Evolutionary conservation across 2,888 invertebrate species (phyloP), one percentile per base, ranked within the genome.

Genomic region (Drosophila nr. perissopoda): DNA sequence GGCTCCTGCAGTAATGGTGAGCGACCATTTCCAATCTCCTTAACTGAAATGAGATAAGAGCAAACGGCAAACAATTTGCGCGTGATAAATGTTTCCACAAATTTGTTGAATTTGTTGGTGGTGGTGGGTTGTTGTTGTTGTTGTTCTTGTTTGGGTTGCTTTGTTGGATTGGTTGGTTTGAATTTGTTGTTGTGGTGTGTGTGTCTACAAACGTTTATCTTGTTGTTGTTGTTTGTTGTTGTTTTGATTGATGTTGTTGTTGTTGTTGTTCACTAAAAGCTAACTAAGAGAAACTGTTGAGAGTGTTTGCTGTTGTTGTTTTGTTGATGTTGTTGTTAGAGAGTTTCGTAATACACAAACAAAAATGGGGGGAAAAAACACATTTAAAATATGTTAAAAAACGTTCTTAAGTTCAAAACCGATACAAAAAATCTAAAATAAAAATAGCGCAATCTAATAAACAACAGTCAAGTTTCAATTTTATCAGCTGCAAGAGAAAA

Each of bases 1-100:
- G 98, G 98, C 90, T 97, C 97, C 93, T 97, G 97, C 67, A 98
- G 95, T 80, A 98, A 95, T 61, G 98, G 97, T 54, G 97, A 97
- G 83, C 97, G 97, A 89, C 97, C 93, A 90, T 93, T 93, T 91
- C 91, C 93, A 87, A 93, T 92, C 90, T 93, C 93, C 91, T 93
- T 93, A 86, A 93, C 93, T 93, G 92, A 85, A 93, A 93, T 89
- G 89, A 92, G 88, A 93, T 83, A 92, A 89, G 87, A 88, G 82
- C 89, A 86, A 84, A 86, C 78, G 80, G 86, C 89, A 87, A 87
- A 83, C 82, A 90, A 81, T 80, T 82, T 86, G 89, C 85, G 85
- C 85, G 85, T 86, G 89, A 86, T 86, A 86, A 90, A 91, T 82
- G 82, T 81, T 79, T 89, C 88, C 86, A 87, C 82, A 79, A 84